Conservation (phyloP, 2,888 invertebrate genomes). For the Hemicrepidius hirtus region DNA sequence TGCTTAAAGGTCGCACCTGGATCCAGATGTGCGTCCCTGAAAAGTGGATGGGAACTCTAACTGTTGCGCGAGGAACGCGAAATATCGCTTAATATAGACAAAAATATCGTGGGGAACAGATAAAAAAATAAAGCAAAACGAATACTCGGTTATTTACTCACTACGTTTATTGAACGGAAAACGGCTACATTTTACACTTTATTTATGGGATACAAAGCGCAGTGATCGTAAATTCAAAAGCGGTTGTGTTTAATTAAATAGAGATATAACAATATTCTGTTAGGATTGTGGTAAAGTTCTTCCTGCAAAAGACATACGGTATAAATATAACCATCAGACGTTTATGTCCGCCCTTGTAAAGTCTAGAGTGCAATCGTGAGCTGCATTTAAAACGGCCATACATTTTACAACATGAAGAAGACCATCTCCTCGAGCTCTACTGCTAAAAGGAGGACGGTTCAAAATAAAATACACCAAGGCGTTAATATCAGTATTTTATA, state of each 20-base stretch:
- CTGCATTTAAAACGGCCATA: conserved; percentile 29
- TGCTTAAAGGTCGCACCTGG: conserved; percentile 40
- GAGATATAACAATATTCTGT: conserved; percentile 17
- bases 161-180: conserved; percentile 13
- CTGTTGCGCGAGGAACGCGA: conserved; percentile 25
- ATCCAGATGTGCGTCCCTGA: neutral
- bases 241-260: conserved; percentile 19
- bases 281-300: neutral
- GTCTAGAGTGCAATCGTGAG: conserved; percentile 18
- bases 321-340: conserved; percentile 1
- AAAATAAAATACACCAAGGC: neutral
- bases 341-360: conserved; percentile 12
- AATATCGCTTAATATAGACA: conserved; percentile 20
- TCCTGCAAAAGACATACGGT: neutral
- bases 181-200: conserved; percentile 19
- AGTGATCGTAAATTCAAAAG: conserved; percentile 1
- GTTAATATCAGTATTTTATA: conserved; percentile 3
- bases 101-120: conserved; percentile 16
- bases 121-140: conserved; percentile 22
- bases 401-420: conserved; percentile 5
- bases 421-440: neutral
- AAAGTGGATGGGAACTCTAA: conserved; percentile 4
- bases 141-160: conserved; percentile 6
- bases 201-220: neutral
- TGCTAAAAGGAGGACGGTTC: neutral